Evolutionary conservation across 2,113 vertebrate genomes (phyloP), one percentile per base, ranked within the genome.

Genomic region (Chaenogobius annularis): DNA sequence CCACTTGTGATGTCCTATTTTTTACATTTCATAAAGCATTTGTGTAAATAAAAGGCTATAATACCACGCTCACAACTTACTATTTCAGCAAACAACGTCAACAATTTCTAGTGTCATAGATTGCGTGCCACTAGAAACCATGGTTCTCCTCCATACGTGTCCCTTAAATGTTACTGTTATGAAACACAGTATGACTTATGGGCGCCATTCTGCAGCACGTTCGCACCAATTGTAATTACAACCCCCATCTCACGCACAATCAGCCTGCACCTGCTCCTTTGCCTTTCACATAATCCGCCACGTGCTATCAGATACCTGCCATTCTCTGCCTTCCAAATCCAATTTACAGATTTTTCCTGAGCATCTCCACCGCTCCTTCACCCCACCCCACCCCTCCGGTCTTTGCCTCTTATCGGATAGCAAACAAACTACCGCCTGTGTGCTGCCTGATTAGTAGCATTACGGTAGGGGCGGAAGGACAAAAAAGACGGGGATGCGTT

Each of bases 291-390:
- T 72, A 85, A 86, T 89, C 79, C 66, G 61, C 76, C 68, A 84
- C 56, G 17, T 64, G 76, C 70, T 26, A 88, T 84, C 83, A 84
- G 79, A 85, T 85, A 81, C 75, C 72, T 78, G 43, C 69, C 78
- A 79, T 82, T 85, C 83, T 85, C 72, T 82, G 12, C 70, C 72
- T 64, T 37, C 74, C 86, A 78, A 89, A 90, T 87, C 82, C 72
- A 89, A 88, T 90, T 88, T 86, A 74, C 74, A 67, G 80, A 86
- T 88, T 84, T 87, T 88, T 88, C 72, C 70, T 78, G 72, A 82
- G 78, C 68, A 61, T 46, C 63, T 72, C 48, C 43, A 23, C 22
- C 74, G 35, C 22, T 68, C 46, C 13, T 11, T 43, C 37, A 26
- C 10, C 17, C 14, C 9, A 4, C 4, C 48, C 2, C 69, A 12